Evolutionary conservation across 2,888 invertebrate species (phyloP), one percentile per base, ranked within the genome.

Genomic region (Acholoe squamosa): DNA sequence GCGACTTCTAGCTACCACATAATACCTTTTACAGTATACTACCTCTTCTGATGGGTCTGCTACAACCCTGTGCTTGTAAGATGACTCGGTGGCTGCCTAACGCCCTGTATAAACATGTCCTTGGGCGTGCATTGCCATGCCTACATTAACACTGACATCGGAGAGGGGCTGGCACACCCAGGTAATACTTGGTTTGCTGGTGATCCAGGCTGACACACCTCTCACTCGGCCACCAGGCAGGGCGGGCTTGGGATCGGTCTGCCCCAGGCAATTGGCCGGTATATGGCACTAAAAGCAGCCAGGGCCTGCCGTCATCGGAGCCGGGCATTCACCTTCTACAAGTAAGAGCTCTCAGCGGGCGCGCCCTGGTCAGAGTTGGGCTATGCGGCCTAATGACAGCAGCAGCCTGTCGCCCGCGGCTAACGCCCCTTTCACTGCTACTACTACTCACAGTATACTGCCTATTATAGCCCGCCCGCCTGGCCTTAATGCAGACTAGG

Each of bases 261-360:
- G 80, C 80, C 33, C 14, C 7, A 0, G 33, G 80, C 80, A 80
- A 80, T 80, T 80, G 80, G 80, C 34, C 43, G 22, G 34, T 80
- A n/a, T 80, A 80, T 33, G 16, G 22, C 34, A 43, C 80, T 80
- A 80, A 80, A 80, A 80, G 80, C 80, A 43, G 43, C 25, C 33
- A 33, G 3, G 22, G 80, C 1, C 16, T 43, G 34, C 34, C 43
- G 80, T 80, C 80, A 80, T 43, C 80, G 43, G 80, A 80, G 80
- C 43, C 43, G n/a, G 43, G 22, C 80, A 5, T 25, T 34, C 61
- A 61, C 28, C 80, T 80, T 80, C 43, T 34, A 31, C 80, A 80
- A 80, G 80, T 43, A 80, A 80, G 80, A 80, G 80, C 80, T 80
- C 80, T 80, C 33, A 80, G 43, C n/a, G 80, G 28, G 31, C 76